A percentile compares a stretch with the other conserved stretches of the same genome.
Conservation (phyloP, 2,888 invertebrate genomes). For the Pegoplata infirma region DNA sequence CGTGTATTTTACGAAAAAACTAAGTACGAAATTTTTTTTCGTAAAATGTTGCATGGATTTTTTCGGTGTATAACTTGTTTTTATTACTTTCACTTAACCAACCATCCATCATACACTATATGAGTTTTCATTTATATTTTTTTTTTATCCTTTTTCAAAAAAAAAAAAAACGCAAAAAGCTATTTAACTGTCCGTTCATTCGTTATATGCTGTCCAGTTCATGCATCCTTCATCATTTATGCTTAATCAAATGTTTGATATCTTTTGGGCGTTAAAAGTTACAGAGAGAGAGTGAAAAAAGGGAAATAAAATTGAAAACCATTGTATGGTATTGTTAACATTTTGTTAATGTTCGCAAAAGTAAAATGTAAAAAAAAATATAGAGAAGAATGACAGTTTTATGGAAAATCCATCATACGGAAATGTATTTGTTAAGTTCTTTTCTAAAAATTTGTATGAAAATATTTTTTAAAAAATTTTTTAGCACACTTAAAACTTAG, state of each 20-base stretch:
- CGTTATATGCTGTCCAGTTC: constrained; percentile 45
- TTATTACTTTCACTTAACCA: constrained; percentile 12
- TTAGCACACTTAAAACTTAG: too few relatives aligned
- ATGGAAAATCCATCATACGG: too few relatives aligned
- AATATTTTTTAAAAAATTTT: too few relatives aligned
- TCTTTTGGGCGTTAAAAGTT: constrained; percentile 22
- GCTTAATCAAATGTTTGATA: constrained; percentile 47
- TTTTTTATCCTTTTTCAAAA: not conserved
- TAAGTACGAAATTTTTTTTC: too few relatives aligned
- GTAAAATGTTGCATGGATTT: too few relatives aligned
- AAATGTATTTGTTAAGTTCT: too few relatives aligned
- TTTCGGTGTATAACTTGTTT: too few relatives aligned
- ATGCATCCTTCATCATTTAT: constrained; percentile 48
- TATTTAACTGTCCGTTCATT: constrained; percentile 32
- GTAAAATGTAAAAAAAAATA: not conserved
- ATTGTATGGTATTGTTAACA: not conserved
- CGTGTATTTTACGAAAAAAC: too few relatives aligned
- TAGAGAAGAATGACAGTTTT: too few relatives aligned
- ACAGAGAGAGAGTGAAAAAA: not conserved
- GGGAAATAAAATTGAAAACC: not conserved
- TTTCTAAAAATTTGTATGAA: too few relatives aligned
- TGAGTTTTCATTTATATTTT: not conserved
- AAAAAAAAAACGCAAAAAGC: not conserved
- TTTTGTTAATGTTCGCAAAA: not conserved
- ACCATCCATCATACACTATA: constrained; percentile 18